Evolutionary conservation across 2,888 invertebrate species (phyloP).

Genomic region (Acrobasis consociella): DNA sequence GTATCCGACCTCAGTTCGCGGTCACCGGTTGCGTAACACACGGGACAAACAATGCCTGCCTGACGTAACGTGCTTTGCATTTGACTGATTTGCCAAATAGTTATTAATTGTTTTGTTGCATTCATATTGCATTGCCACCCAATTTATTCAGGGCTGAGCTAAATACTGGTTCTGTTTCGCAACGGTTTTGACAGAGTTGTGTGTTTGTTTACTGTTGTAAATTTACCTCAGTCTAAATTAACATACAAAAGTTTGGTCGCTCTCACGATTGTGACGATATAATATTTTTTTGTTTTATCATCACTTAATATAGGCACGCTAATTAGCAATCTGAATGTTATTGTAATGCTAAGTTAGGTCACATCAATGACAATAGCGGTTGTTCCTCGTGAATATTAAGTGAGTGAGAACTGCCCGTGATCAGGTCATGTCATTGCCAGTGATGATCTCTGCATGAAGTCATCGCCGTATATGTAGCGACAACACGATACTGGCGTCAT

Average conservation of each 20-base stretch:
- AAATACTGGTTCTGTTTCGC: slow-evolving; percentile 20
- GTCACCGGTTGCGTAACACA: slow-evolving; percentile 74
- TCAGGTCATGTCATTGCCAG: slow-evolving; percentile 58
- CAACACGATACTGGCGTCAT: slow-evolving; percentile 53
- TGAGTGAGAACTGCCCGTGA: slow-evolving; percentile 37
- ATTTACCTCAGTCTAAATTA: neutral
- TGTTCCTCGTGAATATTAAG: slow-evolving; percentile 24
- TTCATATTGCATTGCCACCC: slow-evolving; percentile 28
- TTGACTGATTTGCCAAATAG: slow-evolving; percentile 50
- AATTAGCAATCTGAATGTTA: slow-evolving; percentile 6
- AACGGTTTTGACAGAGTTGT: slow-evolving; percentile 5
- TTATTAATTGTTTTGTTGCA: slow-evolving; percentile 41
- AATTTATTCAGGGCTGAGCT: slow-evolving; percentile 27
- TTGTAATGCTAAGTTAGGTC: slow-evolving; percentile 15
- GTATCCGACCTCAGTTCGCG: slow-evolving; percentile 78
- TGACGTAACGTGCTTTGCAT: slow-evolving; percentile 56
- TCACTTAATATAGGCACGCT: neutral
- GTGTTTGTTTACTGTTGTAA: slow-evolving; percentile 13
- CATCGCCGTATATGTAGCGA: slow-evolving; percentile 56
- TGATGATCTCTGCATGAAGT: slow-evolving; percentile 63
- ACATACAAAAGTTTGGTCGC: slow-evolving; percentile 6
- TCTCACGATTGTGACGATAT: neutral
- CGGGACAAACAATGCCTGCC: slow-evolving; percentile 71
- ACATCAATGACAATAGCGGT: slow-evolving; percentile 20
- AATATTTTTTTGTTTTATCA: neutral